Conservation (phyloP, 2,113 vertebrate species). For the Alaudala cheleensis region DNA sequence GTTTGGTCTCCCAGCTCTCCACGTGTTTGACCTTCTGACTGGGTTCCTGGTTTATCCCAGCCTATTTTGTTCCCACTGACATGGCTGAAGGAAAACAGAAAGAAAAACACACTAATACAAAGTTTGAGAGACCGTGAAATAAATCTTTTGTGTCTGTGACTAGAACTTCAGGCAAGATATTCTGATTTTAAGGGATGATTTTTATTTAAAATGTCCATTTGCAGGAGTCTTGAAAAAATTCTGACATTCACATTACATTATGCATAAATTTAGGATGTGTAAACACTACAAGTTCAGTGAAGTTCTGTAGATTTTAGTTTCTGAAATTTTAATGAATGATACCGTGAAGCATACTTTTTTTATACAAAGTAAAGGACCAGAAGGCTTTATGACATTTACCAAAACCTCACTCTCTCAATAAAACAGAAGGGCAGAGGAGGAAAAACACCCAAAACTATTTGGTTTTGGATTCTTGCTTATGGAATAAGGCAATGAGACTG, state of each 20-base stretch:
- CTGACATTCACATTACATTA: background rate
- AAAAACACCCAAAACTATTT: background rate
- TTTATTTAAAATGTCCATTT: background rate
- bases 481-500: background rate
- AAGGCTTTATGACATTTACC: conserved; percentile 32
- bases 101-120: background rate
- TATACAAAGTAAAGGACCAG: background rate
- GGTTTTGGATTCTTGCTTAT: background rate
- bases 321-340: background rate
- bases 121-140: background rate
- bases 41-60: conserved; percentile 85
- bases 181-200: background rate
- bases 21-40: conserved; percentile 75
- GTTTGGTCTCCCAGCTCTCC: conserved; percentile 85
- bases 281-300: background rate
- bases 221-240: background rate
- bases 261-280: background rate
- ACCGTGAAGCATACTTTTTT: background rate
- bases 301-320: background rate
- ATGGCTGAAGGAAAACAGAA: conserved; percentile 76
- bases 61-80: conserved; percentile 84
- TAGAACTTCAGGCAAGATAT: background rate
- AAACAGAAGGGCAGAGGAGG: background rate
- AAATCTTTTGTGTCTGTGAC: background rate
- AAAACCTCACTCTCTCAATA: background rate